These are phyloP conservation scores for Cephalopholis sonnerati DNA, from an alignment of 2,113 vertebrate species.

Conservation along the genomic window DNA sequence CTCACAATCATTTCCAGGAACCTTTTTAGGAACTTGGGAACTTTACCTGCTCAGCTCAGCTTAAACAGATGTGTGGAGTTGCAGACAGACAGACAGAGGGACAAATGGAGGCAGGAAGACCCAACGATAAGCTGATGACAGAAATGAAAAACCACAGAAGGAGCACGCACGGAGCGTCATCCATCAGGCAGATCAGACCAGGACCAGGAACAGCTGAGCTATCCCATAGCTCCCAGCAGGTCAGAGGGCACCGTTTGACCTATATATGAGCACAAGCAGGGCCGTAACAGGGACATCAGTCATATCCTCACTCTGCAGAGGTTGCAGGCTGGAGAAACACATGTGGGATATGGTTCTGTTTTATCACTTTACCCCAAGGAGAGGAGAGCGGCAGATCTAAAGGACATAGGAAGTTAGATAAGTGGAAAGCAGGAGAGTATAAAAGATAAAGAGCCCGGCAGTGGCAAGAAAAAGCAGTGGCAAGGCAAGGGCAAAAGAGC, in stretches of 20 bases:
- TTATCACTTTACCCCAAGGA: conserved; percentile 68
- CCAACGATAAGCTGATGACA: conserved; percentile 45
- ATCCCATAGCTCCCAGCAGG: conserved; percentile 58
- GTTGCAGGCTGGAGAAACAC: conserved; percentile 42
- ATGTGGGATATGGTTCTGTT: conserved; percentile 67
- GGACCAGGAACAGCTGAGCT: conserved; percentile 43
- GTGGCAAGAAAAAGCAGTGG: conserved; percentile 36
- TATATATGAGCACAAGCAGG: conserved; percentile 62
- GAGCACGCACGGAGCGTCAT: conserved; percentile 47
- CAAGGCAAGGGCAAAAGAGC: conserved; percentile 37
- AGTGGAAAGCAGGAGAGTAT: conserved; percentile 43
- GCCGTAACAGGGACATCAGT: conserved; percentile 69
- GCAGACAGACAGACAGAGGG: conserved; percentile 39
- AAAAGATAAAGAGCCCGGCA: conserved; percentile 47
- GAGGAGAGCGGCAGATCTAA: conserved; percentile 57
- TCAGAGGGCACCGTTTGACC: conserved; percentile 67
- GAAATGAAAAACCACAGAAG: conserved; percentile 55
- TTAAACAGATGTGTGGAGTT: conserved; percentile 58
- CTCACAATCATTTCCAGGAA: conserved; percentile 20
- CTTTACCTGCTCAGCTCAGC: conserved; percentile 40
- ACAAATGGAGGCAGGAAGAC: conserved; percentile 47
- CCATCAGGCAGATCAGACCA: conserved; percentile 65
- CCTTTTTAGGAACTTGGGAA: conserved; percentile 1
- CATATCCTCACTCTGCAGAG: conserved; percentile 47
- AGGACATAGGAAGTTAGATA: conserved; percentile 62